Evolutionary conservation across 2,113 vertebrate genomes (phyloP).

Genomic region (Malurus cyaneus): DNA sequence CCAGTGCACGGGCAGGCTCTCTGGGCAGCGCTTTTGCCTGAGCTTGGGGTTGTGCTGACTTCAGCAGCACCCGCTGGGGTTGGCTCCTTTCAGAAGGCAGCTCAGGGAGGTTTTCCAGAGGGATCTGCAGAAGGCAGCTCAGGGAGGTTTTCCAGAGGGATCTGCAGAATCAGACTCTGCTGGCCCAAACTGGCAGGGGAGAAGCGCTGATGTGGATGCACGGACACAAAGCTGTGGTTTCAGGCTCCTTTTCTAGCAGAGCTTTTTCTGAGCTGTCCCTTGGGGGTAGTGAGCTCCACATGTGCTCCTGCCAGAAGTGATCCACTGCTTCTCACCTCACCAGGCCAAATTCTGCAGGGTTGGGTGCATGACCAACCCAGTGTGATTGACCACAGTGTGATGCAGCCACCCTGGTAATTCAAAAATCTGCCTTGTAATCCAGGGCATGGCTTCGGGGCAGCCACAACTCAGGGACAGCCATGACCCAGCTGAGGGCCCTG

Average conservation of each 20-base stretch:
- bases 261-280: not conserved
- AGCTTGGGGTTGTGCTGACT: not conserved
- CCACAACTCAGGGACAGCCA: not conserved
- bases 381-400: too few species aligned
- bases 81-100: not conserved
- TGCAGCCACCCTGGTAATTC: not conserved
- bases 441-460: not conserved
- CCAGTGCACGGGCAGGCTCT: not conserved
- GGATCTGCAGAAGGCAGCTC: not conserved
- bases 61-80: accelerated
- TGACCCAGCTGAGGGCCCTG: not conserved
- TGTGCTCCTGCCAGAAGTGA: not conserved
- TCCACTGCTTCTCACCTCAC: accelerated
- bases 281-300: not conserved
- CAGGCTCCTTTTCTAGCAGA: not conserved
- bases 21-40: not conserved
- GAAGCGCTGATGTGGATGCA: accelerated
- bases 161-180: not conserved
- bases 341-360: not conserved
- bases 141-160: not conserved
- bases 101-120: not conserved
- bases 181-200: not conserved
- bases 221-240: not conserved
- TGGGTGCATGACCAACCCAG: not conserved
- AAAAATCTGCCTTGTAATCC: not conserved